Evolutionary conservation across 2,113 vertebrate genomes (phyloP).

Genomic region (Anarhynchus alexandrinus): DNA sequence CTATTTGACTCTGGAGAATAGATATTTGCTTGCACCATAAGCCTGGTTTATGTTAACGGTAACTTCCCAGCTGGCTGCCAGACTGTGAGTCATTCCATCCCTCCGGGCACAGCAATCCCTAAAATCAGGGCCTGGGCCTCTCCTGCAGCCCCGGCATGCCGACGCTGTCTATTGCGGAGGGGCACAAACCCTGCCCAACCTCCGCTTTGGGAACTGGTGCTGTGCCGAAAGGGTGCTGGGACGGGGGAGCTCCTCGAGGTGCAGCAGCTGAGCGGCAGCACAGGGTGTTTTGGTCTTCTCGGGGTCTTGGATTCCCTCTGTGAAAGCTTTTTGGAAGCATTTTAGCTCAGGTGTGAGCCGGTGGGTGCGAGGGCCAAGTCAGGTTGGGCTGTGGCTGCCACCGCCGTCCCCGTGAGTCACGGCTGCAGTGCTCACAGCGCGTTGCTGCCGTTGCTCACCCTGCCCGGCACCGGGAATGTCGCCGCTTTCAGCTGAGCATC

Average conservation of each 20-base stretch:
- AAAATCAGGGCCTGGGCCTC: not conserved
- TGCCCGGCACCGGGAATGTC: too few species aligned
- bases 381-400: not conserved
- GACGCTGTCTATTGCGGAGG: not conserved
- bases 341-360: not conserved
- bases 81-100: not conserved
- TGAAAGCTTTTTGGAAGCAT: not conserved
- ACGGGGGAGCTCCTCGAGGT: not conserved
- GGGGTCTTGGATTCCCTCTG: not conserved
- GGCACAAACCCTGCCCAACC: not conserved
- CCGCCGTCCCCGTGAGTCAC: accelerated
- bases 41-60: not conserved
- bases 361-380: not conserved
- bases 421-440: not conserved
- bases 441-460: not conserved
- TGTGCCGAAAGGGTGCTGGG: not conserved
- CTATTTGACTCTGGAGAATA: not conserved
- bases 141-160: not conserved
- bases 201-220: not conserved
- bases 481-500: not conserved
- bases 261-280: not conserved
- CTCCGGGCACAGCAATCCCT: not conserved
- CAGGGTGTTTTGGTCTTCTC: not conserved
- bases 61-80: not conserved
- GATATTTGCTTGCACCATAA: not conserved